Evolutionary conservation across 2,797 vertebrate genomes (phyloP).

Genomic region (Scleropages formosus): DNA sequence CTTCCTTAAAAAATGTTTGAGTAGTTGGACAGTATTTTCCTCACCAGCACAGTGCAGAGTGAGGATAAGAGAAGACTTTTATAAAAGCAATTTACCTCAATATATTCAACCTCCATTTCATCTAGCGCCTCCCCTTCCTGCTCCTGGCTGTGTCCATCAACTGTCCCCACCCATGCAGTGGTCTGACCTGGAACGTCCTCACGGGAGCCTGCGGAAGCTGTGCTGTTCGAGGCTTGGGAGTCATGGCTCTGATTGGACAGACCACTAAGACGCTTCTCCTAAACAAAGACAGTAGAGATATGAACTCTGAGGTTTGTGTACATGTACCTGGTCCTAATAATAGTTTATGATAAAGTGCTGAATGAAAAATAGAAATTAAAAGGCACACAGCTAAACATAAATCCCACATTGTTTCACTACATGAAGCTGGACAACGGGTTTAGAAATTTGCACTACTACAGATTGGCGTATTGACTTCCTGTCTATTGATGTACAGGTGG

Average conservation of each 20-base stretch:
- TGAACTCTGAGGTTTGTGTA: not conserved
- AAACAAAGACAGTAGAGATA: not conserved
- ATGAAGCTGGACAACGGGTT: too few relatives aligned
- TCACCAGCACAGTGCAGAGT: constrained; percentile 58
- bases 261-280: constrained; percentile 84
- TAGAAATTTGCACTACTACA: too few relatives aligned
- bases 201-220: constrained; percentile 67
- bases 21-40: not conserved
- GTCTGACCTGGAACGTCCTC: constrained; percentile 57
- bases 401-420: too few relatives aligned
- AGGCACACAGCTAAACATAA: too few relatives aligned
- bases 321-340: too few relatives aligned
- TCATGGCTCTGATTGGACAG: constrained; percentile 80
- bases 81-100: constrained; percentile 72
- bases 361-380: too few relatives aligned
- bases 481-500: too few relatives aligned
- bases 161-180: constrained; percentile 47
- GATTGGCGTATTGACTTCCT: too few relatives aligned
- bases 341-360: too few relatives aligned
- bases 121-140: constrained; percentile 67
- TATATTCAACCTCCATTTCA: constrained; percentile 84
- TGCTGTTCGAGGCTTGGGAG: constrained; percentile 77
- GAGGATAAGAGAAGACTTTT: not conserved
- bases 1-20: not conserved
- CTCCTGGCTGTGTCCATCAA: constrained; percentile 52